These are phyloP conservation scores for Hanleya hanleyi DNA, from an alignment of 2,888 invertebrate genomes.

Conservation along the genomic window DNA sequence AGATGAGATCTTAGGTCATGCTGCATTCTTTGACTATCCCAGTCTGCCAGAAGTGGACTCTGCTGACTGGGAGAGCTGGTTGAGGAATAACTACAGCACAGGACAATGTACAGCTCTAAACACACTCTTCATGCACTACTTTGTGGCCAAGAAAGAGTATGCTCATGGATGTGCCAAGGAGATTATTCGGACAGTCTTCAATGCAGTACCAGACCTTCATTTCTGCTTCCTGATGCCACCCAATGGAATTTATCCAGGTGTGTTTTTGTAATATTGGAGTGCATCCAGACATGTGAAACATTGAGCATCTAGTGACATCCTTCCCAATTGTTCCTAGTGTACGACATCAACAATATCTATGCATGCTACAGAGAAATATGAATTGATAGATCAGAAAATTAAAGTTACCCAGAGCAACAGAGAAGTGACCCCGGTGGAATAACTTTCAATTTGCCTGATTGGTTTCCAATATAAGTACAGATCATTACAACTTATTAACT, in stretches of 20 bases:
- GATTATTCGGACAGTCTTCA: slow-evolving; percentile 71
- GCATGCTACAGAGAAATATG: too few relatives aligned
- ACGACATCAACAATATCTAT: too few relatives aligned
- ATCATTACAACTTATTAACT: too few relatives aligned
- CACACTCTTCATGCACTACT: slow-evolving; percentile 71
- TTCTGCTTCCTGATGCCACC: slow-evolving; percentile 69
- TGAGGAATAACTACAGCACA: slow-evolving; percentile 50
- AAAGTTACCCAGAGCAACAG: too few relatives aligned
- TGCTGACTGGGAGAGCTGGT: slow-evolving; percentile 69
- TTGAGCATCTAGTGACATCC: too few relatives aligned
- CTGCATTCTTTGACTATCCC: slow-evolving; percentile 73
- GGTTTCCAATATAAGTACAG: too few relatives aligned
- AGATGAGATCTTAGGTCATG: slow-evolving; percentile 72
- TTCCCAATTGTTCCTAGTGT: too few relatives aligned
- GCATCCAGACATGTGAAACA: too few relatives aligned
- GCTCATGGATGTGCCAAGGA: slow-evolving; percentile 69
- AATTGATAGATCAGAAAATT: too few relatives aligned
- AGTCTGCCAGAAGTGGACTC: slow-evolving; percentile 61
- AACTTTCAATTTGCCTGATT: too few relatives aligned
- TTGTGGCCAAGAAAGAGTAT: slow-evolving; percentile 70
- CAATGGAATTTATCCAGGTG: slow-evolving; percentile 66
- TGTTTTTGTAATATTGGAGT: too few relatives aligned
- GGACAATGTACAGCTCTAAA: slow-evolving; percentile 62
- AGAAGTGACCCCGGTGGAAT: too few relatives aligned
- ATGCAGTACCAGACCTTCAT: slow-evolving; percentile 71